phyloP scores from a whole-genome alignment of 2,888 invertebrate genomes.

The Chloromyia formosa region DNA sequence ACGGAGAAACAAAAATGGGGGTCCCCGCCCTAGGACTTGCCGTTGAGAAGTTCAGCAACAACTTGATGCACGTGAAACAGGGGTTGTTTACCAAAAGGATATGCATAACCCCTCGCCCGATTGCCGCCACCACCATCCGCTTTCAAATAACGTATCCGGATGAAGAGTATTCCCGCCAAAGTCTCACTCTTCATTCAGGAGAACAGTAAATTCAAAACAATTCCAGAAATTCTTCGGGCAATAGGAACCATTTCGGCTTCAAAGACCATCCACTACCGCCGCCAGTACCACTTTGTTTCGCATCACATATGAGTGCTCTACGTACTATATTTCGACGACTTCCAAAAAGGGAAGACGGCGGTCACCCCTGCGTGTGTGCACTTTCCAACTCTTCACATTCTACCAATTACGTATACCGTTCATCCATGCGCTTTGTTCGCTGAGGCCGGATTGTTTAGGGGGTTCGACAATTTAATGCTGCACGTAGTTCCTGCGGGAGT shows the following conservation, averaged over 20 bases:
- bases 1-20: too few species aligned
- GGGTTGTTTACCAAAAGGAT: background rate
- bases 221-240: slow-evolving; percentile 1
- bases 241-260: slow-evolving; percentile 5
- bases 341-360: background rate
- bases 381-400: slow-evolving; percentile 26
- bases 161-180: slow-evolving; percentile 20
- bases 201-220: slow-evolving; percentile 30
- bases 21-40: too few species aligned
- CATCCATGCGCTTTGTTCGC: slow-evolving; percentile 37
- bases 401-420: slow-evolving; percentile 33
- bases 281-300: background rate
- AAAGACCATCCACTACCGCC: background rate
- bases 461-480: slow-evolving; percentile 10
- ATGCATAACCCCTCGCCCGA: background rate
- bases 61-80: too few species aligned
- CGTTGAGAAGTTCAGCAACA: too few species aligned
- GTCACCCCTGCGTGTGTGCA: background rate
- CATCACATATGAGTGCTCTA: too few species aligned
- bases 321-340: background rate
- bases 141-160: too few species aligned
- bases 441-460: background rate
- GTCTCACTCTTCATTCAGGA: too few species aligned
- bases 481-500: slow-evolving; percentile 19
- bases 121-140: too few species aligned